Evolutionary conservation across 2,113 vertebrate genomes (phyloP), one percentile per base, ranked within the genome.

Genomic region (Syrrhaptes paradoxus): DNA sequence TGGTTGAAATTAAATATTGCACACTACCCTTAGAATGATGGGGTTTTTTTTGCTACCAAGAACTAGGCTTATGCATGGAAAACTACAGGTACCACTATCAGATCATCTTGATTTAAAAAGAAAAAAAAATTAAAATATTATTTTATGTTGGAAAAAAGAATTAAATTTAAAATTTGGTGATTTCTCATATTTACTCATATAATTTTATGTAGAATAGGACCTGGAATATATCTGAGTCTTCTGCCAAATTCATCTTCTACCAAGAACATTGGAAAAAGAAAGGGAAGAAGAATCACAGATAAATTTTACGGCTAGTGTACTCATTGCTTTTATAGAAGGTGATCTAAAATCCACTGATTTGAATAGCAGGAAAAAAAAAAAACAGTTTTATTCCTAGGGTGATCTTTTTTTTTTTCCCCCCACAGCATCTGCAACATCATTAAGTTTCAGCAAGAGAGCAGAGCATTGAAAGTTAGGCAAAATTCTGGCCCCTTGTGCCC

Each of bases 1-100:
- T 45, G 29, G 43, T n/a, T 74, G 71, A 71, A 95, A 88, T 88
- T 72, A 74, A 80, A 86, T 86, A 83, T 9, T 70, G 26, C 24
- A 90, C 4, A 7, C 11, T 76, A 29, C 31, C 48, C 38, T 80
- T 38, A 62, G 55, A 74, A 59, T 49, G n/a, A 62, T 1, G 2
- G 2, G 0, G 1, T 21, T 20, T 49, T 1, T 52, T 52, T 93
- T 52, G 68, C 45, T 57, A 89, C 11, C 34, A 57, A 24, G 45
- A 81, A 32, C 18, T 66, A 41, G 76, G 28, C 10, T 74, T 34
- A 36, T 18, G 14, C 34, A 9, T 49, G 9, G 29, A 80, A 81
- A 86, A 80, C 15, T 52, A 14, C 2, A 68, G 18, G 5, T n/a
- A 49, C 5, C 9, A 41, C 29, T 77, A 17, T 20, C 29, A 75